Evolutionary conservation across 2,113 vertebrate genomes (phyloP).

Genomic region (Scolopax mira): DNA sequence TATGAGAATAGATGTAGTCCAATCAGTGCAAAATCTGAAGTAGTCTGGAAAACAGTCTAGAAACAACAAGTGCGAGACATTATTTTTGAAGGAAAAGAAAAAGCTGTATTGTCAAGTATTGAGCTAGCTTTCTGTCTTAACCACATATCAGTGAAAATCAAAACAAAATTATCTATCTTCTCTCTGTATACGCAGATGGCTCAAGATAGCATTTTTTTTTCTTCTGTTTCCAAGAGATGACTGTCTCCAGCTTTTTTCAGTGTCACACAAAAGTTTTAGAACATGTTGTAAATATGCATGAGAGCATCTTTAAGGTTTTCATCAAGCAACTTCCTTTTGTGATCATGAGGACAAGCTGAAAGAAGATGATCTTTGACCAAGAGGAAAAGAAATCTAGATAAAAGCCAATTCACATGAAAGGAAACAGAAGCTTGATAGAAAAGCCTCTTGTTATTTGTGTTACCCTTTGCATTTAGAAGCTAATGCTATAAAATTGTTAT

Average conservation of each 20-base stretch:
- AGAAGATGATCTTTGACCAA: neutral
- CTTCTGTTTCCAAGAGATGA: neutral
- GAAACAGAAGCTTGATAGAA: neutral
- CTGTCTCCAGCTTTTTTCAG: neutral
- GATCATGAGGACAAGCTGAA: neutral
- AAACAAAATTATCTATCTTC: neutral
- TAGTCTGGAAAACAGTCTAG: neutral
- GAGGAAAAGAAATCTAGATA: neutral
- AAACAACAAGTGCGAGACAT: neutral
- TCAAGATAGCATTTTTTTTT: neutral
- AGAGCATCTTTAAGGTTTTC: neutral
- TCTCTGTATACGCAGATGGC: neutral
- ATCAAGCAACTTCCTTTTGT: neutral
- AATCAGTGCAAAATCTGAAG: neutral
- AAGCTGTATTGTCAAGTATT: neutral
- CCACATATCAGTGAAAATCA: neutral
- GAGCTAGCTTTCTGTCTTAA: neutral
- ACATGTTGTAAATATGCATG: neutral
- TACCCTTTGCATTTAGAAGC: neutral
- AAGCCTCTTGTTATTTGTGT: neutral
- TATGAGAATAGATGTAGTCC: neutral
- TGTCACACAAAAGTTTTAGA: neutral
- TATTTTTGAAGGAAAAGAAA: neutral
- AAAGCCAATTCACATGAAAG: neutral
- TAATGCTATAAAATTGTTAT: neutral